Conservation (phyloP, 2,888 invertebrate species). For the Noctua pronuba region DNA sequence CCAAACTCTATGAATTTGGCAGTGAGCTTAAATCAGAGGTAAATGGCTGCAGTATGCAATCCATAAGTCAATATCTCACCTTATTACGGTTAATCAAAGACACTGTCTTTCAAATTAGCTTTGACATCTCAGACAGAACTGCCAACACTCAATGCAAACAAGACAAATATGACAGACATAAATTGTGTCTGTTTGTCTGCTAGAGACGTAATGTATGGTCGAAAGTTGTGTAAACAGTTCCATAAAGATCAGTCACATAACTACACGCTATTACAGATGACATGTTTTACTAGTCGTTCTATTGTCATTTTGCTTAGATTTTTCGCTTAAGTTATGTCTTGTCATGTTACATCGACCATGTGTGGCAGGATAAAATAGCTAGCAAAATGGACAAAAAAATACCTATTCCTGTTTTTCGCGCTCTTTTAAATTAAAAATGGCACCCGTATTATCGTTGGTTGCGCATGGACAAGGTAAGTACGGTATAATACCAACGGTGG, state of each 20-base stretch:
- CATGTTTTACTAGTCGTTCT: neutral
- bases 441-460: neutral
- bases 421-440: neutral
- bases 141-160: slow-evolving; percentile 18
- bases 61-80: too few species aligned
- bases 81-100: neutral
- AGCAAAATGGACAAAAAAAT: neutral
- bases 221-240: slow-evolving; percentile 52
- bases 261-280: slow-evolving; percentile 29
- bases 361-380: neutral
- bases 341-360: neutral
- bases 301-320: neutral
- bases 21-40: neutral
- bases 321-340: neutral
- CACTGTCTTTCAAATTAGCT: neutral
- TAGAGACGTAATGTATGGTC: slow-evolving; percentile 34
- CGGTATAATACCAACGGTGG: neutral
- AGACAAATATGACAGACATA: slow-evolving; percentile 19
- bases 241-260: slow-evolving; percentile 38
- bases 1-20: neutral
- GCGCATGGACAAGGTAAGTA: neutral
- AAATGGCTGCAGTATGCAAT: too few species aligned
- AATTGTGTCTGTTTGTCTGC: slow-evolving; percentile 11
- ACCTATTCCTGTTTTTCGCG: neutral
- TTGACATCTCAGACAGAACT: slow-evolving; percentile 10